phyloP scores from a whole-genome alignment of 2,888 invertebrate genomes.

The Coelinius sp. region DNA sequence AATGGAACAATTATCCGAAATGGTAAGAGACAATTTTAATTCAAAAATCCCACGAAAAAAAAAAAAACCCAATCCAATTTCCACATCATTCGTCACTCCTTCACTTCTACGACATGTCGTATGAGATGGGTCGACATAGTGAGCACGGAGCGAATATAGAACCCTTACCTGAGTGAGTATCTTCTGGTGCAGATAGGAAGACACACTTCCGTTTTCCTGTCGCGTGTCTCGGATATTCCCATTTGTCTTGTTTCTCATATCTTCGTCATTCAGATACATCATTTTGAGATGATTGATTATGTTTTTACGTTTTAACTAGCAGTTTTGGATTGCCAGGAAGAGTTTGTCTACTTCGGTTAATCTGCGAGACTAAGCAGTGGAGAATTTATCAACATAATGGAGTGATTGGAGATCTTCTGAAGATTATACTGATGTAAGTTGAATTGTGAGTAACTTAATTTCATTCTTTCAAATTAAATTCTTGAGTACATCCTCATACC shows the following conservation, averaged over 20 bases:
- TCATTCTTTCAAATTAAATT: too few relatives aligned
- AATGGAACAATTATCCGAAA: too few relatives aligned
- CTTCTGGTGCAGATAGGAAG: slow-evolving; percentile 26
- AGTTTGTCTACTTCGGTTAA: slow-evolving; percentile 63
- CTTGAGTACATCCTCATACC: too few relatives aligned
- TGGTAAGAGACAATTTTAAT: neutral
- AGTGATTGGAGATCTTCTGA: slow-evolving; percentile 63
- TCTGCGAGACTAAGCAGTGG: slow-evolving; percentile 62
- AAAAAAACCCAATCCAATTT: slow-evolving; percentile 51
- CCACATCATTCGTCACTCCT: slow-evolving; percentile 48
- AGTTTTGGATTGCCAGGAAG: slow-evolving; percentile 63
- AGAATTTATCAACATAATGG: slow-evolving; percentile 59
- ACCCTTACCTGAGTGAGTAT: slow-evolving; percentile 21
- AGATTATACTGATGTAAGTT: slow-evolving; percentile 65
- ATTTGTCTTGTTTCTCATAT: slow-evolving; percentile 39
- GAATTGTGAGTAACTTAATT: slow-evolving; percentile 50
- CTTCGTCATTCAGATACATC: neutral
- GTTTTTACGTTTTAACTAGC: slow-evolving; percentile 31
- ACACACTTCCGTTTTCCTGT: slow-evolving; percentile 21
- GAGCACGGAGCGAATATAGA: slow-evolving; percentile 30
- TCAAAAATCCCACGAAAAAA: neutral
- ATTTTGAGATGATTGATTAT: neutral
- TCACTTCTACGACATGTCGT: neutral
- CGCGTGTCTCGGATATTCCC: slow-evolving; percentile 33
- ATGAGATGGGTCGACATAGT: slow-evolving; percentile 34